Percentiles rank a stretch among this genome's conserved stretches.
phyloP scores from a whole-genome alignment of 2,113 vertebrate genomes.

The Actinemys pallida region DNA sequence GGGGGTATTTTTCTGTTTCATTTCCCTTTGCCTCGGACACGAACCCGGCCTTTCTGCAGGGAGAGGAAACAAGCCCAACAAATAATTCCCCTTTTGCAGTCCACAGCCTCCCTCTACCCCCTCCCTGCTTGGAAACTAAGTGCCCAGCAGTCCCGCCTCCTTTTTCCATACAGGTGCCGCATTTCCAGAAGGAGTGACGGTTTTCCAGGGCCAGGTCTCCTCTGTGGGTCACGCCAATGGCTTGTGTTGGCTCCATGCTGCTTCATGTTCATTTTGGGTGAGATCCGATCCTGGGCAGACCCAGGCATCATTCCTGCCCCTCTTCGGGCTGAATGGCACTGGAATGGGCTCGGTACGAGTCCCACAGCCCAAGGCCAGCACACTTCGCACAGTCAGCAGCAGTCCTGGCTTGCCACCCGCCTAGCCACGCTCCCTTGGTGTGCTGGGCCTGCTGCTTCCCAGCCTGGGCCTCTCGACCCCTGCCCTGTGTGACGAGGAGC shows the following conservation, averaged over 20 bases:
- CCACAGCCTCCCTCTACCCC: background rate
- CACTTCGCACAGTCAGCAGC: background rate
- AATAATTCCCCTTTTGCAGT: constrained; percentile 39
- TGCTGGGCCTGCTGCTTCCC: too few relatives aligned
- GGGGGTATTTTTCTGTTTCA: constrained; percentile 76
- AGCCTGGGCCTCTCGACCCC: too few relatives aligned
- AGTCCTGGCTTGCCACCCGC: background rate
- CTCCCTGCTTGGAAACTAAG: background rate
- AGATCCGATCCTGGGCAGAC: background rate
- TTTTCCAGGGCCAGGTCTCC: background rate
- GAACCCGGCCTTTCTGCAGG: constrained; percentile 70
- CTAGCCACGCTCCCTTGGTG: background rate
- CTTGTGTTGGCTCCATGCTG: rapidly evolving
- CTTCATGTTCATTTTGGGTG: background rate
- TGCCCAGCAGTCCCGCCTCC: background rate
- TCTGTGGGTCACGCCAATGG: rapidly evolving
- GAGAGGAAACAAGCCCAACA: constrained; percentile 38
- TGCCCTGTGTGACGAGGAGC: too few relatives aligned
- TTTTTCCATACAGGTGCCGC: rapidly evolving
- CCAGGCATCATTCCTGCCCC: rapidly evolving
- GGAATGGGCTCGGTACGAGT: background rate
- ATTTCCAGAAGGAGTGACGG: background rate
- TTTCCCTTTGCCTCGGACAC: constrained; percentile 68
- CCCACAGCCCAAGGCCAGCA: background rate
- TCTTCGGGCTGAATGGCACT: too few relatives aligned